Percentiles rank a stretch among this genome's conserved stretches.
These are phyloP conservation scores for Ptycholaimellus sp. DNA, from an alignment of 2,888 invertebrate genomes.

Conservation along the genomic window DNA sequence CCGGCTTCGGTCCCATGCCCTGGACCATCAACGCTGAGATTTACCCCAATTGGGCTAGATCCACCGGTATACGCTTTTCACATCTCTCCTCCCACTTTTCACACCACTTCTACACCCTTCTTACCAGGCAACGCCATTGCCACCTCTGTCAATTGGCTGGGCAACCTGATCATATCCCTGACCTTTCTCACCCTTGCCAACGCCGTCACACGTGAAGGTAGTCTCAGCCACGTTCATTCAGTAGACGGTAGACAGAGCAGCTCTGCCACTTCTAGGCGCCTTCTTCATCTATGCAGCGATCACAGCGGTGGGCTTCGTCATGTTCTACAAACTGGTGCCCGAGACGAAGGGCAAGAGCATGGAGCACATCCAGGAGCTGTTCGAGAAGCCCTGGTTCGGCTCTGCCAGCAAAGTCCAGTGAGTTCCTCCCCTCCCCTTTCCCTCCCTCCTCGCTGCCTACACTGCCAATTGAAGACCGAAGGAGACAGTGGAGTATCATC, in stretches of 20 bases:
- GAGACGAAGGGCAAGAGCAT: conserved; percentile 31
- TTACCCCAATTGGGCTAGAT: conserved; percentile 33
- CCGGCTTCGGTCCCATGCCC: conserved; percentile 34
- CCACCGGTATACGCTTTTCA: no score
- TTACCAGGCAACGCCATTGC: conserved; percentile 30
- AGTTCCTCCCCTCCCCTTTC: no score
- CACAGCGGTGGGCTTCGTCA: conserved; percentile 26
- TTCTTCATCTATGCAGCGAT: conserved; percentile 32
- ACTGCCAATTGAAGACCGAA: no score
- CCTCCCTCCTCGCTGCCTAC: no score
- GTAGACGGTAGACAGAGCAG: neutral
- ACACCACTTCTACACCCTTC: no score
- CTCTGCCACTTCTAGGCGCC: conserved; percentile 24
- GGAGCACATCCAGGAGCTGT: conserved; percentile 31
- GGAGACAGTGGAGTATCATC: no score
- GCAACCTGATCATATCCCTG: conserved; percentile 31
- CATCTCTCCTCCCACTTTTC: no score
- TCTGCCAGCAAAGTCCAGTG: no score
- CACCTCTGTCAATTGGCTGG: conserved; percentile 31
- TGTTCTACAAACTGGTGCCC: conserved; percentile 28
- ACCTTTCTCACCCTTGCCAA: conserved; percentile 30
- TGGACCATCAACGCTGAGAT: conserved; percentile 36
- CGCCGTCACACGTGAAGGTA: conserved; percentile 29
- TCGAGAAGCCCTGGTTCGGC: no score
- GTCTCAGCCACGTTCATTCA: neutral